Evolutionary conservation across 2,113 vertebrate species (phyloP).

Genomic region (Erythrolamprus reginae): DNA sequence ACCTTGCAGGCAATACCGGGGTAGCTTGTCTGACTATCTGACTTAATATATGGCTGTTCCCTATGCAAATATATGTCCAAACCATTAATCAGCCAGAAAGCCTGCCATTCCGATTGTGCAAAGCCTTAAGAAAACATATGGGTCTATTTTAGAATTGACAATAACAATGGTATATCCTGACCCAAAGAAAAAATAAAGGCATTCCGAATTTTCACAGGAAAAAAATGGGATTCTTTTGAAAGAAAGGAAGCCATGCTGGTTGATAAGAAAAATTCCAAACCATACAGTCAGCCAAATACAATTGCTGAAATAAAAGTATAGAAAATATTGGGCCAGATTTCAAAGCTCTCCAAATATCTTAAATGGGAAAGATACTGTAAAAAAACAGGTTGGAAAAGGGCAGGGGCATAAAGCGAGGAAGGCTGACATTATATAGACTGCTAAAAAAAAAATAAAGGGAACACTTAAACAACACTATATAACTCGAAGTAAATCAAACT

Average conservation of each 20-base stretch:
- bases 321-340: not conserved
- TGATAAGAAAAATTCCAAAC: not conserved
- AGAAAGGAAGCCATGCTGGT: not conserved
- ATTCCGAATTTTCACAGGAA: not conserved
- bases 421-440: not conserved
- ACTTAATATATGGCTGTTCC: not conserved
- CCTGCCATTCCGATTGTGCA: not conserved
- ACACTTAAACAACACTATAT: no score
- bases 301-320: not conserved
- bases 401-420: not conserved
- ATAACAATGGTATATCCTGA: not conserved
- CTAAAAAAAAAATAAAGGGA: no score
- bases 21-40: not conserved
- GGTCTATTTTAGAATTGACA: not conserved
- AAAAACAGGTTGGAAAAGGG: not conserved
- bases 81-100: not conserved
- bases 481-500: no score
- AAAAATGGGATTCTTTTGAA: not conserved
- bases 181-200: not conserved
- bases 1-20: not conserved
- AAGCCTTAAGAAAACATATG: not conserved
- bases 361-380: not conserved
- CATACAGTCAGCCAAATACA: not conserved
- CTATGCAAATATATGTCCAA: not conserved
- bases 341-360: not conserved